A percentile compares a stretch with the other conserved stretches of the same genome.
phyloP scores from a whole-genome alignment of 2,113 vertebrate genomes.

The Siniperca knerii region DNA sequence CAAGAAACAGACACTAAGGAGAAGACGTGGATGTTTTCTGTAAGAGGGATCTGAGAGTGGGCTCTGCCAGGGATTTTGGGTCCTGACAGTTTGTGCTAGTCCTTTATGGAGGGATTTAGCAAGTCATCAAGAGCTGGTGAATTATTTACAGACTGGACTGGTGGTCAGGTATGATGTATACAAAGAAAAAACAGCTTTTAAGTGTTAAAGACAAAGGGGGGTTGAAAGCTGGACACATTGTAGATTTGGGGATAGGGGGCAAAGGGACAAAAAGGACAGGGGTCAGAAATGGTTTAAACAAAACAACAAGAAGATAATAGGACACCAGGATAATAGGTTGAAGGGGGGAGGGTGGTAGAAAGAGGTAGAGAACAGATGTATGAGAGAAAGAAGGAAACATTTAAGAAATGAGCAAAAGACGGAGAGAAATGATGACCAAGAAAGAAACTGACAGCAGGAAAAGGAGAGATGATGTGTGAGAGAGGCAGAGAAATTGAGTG shows the following conservation, averaged over 20 bases:
- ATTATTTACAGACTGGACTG: conserved; percentile 34
- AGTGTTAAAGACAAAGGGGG: conserved; percentile 9
- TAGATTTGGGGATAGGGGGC: not conserved
- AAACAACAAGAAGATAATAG: conserved; percentile 18
- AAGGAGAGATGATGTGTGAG: not conserved
- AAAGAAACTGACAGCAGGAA: not conserved
- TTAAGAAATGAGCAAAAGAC: conserved; percentile 3
- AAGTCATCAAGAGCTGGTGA: conserved; percentile 3
- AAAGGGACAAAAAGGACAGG: conserved; percentile 27
- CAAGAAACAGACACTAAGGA: conserved; percentile 76
- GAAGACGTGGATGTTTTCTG: conserved; percentile 1
- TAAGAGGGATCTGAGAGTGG: not conserved
- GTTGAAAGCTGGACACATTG: conserved; percentile 2
- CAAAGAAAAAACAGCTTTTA: conserved; percentile 34
- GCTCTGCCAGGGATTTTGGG: conserved; percentile 4
- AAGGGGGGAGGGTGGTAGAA: not conserved
- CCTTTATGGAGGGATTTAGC: not conserved
- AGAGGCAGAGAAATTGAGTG: not conserved
- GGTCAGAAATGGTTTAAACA: conserved; percentile 27
- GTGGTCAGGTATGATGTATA: conserved; percentile 26
- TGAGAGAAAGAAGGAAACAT: not conserved
- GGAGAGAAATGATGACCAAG: not conserved
- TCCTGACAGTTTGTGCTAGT: conserved; percentile 13
- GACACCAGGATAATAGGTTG: not conserved
- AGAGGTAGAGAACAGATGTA: not conserved